These are phyloP conservation scores for Phymastichus coffea DNA, from an alignment of 1,140 invertebrate genomes.

Conservation along the genomic window DNA sequence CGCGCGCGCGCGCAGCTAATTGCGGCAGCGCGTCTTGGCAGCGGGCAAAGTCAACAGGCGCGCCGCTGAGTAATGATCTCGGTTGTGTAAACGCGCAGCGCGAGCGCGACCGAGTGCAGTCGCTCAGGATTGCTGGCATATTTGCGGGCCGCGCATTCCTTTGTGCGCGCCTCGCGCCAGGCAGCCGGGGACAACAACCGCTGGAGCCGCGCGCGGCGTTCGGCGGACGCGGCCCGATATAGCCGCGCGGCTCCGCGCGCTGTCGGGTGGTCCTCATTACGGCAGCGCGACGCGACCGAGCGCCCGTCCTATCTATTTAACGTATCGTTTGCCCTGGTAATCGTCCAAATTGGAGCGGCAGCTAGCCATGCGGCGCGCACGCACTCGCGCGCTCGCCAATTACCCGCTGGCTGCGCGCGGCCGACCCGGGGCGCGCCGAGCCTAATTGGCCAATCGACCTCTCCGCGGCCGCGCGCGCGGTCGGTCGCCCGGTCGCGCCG, in stretches of 20 bases:
- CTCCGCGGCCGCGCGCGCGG: background rate
- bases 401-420: background rate
- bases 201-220: background rate
- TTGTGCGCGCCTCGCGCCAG: too few relatives aligned
- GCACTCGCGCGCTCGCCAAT: background rate
- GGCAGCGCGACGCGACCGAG: constrained; percentile 25
- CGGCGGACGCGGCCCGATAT: too few relatives aligned
- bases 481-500: background rate
- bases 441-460: too few relatives aligned
- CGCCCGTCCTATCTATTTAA: constrained; percentile 56
- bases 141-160: too few relatives aligned
- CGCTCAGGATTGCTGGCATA: too few relatives aligned
- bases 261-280: constrained; percentile 58
- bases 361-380: background rate
- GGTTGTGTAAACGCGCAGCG: constrained; percentile 41
- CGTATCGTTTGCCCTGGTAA: constrained; percentile 58
- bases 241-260: constrained; percentile 22
- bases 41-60: constrained; percentile 41
- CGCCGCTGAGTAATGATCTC: constrained; percentile 43
- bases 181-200: too few relatives aligned
- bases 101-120: too few relatives aligned
- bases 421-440: background rate
- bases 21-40: constrained; percentile 41
- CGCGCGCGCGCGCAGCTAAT: constrained; percentile 32
- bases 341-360: constrained; percentile 53